Evolutionary conservation across 2,797 vertebrate genomes (phyloP).

Genomic region (Enteromius argenteus): DNA sequence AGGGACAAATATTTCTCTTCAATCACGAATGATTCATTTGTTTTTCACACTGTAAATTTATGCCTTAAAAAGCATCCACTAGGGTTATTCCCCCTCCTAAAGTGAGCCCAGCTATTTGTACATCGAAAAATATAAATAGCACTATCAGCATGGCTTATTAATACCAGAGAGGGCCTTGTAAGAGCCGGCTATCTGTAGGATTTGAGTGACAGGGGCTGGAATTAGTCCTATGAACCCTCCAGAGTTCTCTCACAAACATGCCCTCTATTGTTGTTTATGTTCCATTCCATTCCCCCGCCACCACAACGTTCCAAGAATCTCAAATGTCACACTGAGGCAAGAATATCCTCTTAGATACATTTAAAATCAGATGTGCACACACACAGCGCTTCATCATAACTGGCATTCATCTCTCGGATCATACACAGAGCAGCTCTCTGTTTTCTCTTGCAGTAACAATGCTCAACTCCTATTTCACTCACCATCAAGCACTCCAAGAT

Average conservation of each 20-base stretch:
- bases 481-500: conserved; percentile 22
- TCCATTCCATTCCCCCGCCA: conserved; percentile 56
- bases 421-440: conserved; percentile 23
- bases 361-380: conserved; percentile 40
- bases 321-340: conserved; percentile 55
- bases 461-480: conserved; percentile 40
- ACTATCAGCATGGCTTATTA: conserved; percentile 43
- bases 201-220: conserved; percentile 54
- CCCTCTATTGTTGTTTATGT: conserved; percentile 57
- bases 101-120: conserved; percentile 36
- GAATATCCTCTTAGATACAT: conserved; percentile 51
- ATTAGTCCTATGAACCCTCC: conserved; percentile 46
- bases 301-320: conserved; percentile 52
- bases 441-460: conserved; percentile 28
- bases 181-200: conserved; percentile 28
- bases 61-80: conserved; percentile 30
- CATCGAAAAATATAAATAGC: conserved; percentile 46
- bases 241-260: conserved; percentile 56
- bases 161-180: conserved; percentile 36
- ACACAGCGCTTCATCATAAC: conserved; percentile 42
- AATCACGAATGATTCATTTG: conserved; percentile 22
- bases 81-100: neutral
- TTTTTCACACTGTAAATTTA: conserved; percentile 13
- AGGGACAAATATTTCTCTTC: conserved; percentile 4
- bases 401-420: conserved; percentile 37